A percentile compares a stretch with the other conserved stretches of the same genome.
Conservation (phyloP, 2,797 vertebrate species). For the Myotis myotis region DNA sequence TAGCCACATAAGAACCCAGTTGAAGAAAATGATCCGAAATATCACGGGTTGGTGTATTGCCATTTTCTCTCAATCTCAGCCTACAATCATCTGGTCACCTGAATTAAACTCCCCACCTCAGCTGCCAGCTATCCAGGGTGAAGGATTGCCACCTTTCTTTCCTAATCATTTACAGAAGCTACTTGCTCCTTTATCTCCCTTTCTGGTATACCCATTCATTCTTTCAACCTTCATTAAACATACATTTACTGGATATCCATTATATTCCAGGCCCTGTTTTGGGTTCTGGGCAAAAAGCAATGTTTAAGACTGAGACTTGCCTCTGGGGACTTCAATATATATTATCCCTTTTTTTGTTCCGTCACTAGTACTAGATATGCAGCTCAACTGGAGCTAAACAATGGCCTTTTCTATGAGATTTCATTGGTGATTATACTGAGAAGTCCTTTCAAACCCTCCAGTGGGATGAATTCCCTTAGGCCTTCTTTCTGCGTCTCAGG, state of each 20-base stretch:
- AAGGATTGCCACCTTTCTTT: not conserved
- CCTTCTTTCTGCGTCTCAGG: not conserved
- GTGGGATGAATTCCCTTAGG: not conserved
- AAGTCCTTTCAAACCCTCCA: not conserved
- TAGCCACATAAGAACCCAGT: not conserved
- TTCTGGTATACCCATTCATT: not conserved
- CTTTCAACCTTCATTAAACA: not conserved
- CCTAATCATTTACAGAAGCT: not conserved
- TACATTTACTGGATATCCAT: not conserved
- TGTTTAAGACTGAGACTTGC: not conserved
- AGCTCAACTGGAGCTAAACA: not conserved
- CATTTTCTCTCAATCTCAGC: not conserved
- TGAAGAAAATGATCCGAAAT: not conserved
- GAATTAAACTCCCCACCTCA: not conserved
- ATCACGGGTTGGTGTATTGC: not conserved
- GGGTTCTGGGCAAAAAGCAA: not conserved
- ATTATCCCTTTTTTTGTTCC: not conserved
- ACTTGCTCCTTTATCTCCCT: not conserved
- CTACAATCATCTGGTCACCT: not conserved
- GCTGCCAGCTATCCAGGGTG: not conserved
- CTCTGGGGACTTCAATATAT: accelerated
- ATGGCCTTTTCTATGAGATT: not conserved
- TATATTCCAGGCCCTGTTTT: not conserved
- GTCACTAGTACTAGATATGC: not conserved
- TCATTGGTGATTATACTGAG: not conserved